phyloP scores from a whole-genome alignment of 2,797 vertebrate genomes.

The Fistularia commersonii region DNA sequence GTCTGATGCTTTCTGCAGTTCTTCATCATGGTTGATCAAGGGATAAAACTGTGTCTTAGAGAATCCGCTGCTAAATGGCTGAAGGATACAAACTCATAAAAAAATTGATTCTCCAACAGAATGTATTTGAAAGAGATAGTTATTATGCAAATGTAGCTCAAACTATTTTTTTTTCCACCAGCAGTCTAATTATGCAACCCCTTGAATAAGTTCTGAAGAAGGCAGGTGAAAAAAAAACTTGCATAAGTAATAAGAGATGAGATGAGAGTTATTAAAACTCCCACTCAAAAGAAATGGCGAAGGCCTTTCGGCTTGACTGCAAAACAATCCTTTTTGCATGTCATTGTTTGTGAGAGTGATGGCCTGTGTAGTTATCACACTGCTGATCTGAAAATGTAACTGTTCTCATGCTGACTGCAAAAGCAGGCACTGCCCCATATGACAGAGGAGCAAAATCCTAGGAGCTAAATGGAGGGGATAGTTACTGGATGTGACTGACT shows the following conservation, averaged over 20 bases:
- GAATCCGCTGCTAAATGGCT: slow-evolving; percentile 1
- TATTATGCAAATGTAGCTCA: slow-evolving; percentile 17
- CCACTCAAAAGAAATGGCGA: slow-evolving; percentile 15
- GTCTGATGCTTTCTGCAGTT: slow-evolving; percentile 8
- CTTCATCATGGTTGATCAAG: slow-evolving; percentile 21
- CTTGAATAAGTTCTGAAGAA: slow-evolving; percentile 17
- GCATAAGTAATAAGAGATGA: slow-evolving; percentile 11
- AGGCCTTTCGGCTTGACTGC: slow-evolving; percentile 11
- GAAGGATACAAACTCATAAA: slow-evolving; percentile 8
- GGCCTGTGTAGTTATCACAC: slow-evolving; percentile 17
- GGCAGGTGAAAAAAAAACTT: slow-evolving; percentile 22
- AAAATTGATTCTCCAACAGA: slow-evolving; percentile 11
- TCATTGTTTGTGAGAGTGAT: slow-evolving; percentile 18
- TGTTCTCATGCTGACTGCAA: slow-evolving; percentile 27
- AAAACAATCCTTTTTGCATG: slow-evolving; percentile 12
- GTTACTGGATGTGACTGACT: too few species aligned
- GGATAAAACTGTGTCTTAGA: slow-evolving; percentile 6
- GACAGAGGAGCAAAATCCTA: slow-evolving; percentile 3
- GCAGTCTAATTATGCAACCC: slow-evolving; percentile 29
- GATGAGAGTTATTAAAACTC: slow-evolving; percentile 30
- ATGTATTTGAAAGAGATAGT: slow-evolving; percentile 13
- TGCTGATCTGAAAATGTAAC: slow-evolving; percentile 43
- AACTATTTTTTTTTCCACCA: slow-evolving; percentile 24
- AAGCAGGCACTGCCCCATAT: slow-evolving; percentile 18
- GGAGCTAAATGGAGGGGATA: slow-evolving; percentile 7